A percentile compares a stretch with the other conserved stretches of the same genome.
These are phyloP conservation scores for Polyergus mexicanus DNA, from an alignment of 1,140 invertebrate species.

Conservation along the genomic window DNA sequence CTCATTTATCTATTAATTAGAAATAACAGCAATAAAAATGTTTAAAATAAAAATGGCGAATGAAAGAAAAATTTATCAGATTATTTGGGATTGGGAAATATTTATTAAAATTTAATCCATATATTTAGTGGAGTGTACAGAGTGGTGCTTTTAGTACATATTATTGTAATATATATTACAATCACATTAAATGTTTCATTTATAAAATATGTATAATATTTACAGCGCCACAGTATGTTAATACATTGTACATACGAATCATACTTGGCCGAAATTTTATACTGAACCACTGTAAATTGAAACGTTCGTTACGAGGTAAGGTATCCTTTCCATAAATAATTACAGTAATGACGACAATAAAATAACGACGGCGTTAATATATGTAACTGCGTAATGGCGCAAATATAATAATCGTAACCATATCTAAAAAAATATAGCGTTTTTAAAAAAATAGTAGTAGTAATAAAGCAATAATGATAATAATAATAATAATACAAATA, in stretches of 20 bases:
- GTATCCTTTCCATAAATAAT: constrained; percentile 63
- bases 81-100: constrained; percentile 76
- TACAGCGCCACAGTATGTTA: constrained; percentile 76
- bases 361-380: constrained; percentile 32
- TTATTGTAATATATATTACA: constrained; percentile 78
- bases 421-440: constrained; percentile 36
- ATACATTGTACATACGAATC: constrained; percentile 66
- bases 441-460: constrained; percentile 34
- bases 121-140: constrained; percentile 80
- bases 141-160: constrained; percentile 79
- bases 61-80: not conserved
- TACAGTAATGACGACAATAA: constrained; percentile 57
- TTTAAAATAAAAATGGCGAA: not conserved
- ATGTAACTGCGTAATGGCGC: constrained; percentile 36
- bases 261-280: constrained; percentile 61
- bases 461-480: constrained; percentile 25
- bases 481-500: constrained; percentile 59
- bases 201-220: constrained; percentile 83
- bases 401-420: constrained; percentile 38
- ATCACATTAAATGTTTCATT: constrained; percentile 80
- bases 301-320: constrained; percentile 38
- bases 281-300: constrained; percentile 51
- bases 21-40: not conserved
- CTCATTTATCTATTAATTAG: constrained; percentile 9
- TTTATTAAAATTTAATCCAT: constrained; percentile 83